These are phyloP conservation scores for Samia ricini DNA, from an alignment of 1,140 invertebrate species.

Conservation along the genomic window DNA sequence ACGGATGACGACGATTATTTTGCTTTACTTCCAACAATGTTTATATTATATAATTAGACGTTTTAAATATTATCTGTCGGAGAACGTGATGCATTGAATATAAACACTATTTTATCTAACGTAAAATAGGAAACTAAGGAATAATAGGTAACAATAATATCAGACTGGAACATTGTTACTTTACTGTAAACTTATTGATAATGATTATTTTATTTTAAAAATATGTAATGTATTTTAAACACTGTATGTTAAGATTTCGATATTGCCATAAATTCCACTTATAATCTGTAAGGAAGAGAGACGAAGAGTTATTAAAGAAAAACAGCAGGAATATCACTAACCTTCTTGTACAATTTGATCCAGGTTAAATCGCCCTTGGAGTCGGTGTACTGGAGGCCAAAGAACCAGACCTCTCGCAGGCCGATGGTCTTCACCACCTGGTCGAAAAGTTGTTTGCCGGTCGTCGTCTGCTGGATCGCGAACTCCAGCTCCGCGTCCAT, in stretches of 20 bases:
- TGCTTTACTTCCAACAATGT: neutral
- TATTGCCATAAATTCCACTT: neutral
- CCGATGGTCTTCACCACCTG: slow-evolving; percentile 99
- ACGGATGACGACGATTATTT: neutral
- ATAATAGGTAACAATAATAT: neutral
- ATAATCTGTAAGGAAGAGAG: neutral
- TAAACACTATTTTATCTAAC: neutral
- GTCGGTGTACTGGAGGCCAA: slow-evolving; percentile 99
- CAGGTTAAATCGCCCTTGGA: slow-evolving; percentile 98
- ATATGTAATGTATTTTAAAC: neutral
- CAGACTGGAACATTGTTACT: neutral
- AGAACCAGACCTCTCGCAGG: slow-evolving; percentile 99
- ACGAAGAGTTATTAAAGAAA: neutral
- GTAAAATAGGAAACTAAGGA: neutral
- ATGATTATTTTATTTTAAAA: neutral
- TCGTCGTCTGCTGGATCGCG: slow-evolving; percentile 99
- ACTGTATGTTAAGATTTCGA: too few relatives aligned
- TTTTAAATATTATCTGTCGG: neutral
- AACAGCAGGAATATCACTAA: slow-evolving; percentile 72
- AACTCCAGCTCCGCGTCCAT: slow-evolving; percentile 99
- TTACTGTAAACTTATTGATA: neutral
- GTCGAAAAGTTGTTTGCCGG: slow-evolving; percentile 99
- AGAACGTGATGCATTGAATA: neutral
- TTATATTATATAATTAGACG: neutral
- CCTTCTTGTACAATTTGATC: slow-evolving; percentile 99